Percentiles rank a stretch among this genome's conserved stretches.
Evolutionary conservation across 2,888 invertebrate species (phyloP).

Genomic region (Drosophila bunnanda): DNA sequence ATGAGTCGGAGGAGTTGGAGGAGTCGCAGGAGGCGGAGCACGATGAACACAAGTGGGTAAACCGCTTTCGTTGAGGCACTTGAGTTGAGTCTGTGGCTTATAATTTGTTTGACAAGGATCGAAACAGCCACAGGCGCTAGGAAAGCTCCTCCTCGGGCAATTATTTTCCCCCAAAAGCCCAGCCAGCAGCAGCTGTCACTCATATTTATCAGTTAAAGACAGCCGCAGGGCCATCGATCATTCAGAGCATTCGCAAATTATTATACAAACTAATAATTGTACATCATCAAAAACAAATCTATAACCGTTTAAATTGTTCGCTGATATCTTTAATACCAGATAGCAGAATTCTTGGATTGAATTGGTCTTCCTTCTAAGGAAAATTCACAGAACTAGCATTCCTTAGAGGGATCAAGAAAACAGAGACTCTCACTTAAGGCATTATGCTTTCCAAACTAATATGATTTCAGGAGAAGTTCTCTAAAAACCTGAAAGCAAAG

Average conservation of each 20-base stretch:
- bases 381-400: not conserved
- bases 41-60: constrained; percentile 36
- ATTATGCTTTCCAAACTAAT: not conserved
- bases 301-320: not conserved
- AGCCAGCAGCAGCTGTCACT: not conserved
- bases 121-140: constrained; percentile 36
- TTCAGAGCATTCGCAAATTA: not conserved
- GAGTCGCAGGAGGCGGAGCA: not conserved
- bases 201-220: not conserved
- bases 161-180: constrained; percentile 9
- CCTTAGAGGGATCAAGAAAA: not conserved
- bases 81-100: constrained; percentile 66
- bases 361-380: not conserved
- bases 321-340: not conserved
- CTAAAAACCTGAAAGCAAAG: not conserved
- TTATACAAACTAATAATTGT: too few species aligned
- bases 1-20: not conserved
- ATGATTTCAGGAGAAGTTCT: too few species aligned
- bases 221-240: not conserved
- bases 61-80: constrained; percentile 53
- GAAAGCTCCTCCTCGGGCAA: not conserved
- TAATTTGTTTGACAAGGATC: constrained; percentile 79
- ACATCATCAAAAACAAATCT: constrained; percentile 15
- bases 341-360: constrained; percentile 37
- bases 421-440: not conserved